Base-by-base conservation (phyloP, 2,888 invertebrate genomes). In the Chamaedrilus cognettii region DNA sequence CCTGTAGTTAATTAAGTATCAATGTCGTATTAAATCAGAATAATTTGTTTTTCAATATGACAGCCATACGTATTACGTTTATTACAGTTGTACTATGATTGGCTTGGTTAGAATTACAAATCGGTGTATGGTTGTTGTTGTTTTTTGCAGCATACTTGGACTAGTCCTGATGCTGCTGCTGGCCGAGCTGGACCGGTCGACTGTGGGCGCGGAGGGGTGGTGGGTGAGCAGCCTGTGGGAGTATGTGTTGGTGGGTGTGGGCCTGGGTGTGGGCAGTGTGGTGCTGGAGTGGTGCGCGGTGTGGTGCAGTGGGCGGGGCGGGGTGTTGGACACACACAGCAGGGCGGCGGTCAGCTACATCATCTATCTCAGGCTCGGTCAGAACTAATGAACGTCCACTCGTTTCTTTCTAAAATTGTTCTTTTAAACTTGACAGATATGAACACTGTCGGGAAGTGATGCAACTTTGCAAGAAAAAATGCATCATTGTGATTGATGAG, bases 331-430 rank as follows among this genome's bases (percentile, higher is more conserved):
- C 19, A 50, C 49, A 11, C 30, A 58, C 26, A 23, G 49, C 23
- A 52, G 67, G 31, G 35, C 58, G 11, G 30, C 32, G 28, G 55
- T 67, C n/a, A 34, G 34, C 33, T 62, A 32, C 26, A 49, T 67
- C n/a, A 55, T 67, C n/a, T 67, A 67, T 32, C 23, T 67, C 34
- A 49, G 64, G 34, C 51, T 67, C 23, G 67, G 67, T 67, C 5
- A 1, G 63, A n/a, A n/a, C n/a, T 66, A n/a, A n/a, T n/a, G n/a
- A n/a, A n/a, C n/a, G n/a, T n/a, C n/a, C n/a, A n/a, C n/a, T n/a
- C n/a, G n/a, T n/a, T n/a, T n/a, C n/a, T n/a, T n/a, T n/a, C n/a
- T n/a, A n/a, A n/a, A n/a, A n/a, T n/a, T n/a, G n/a, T n/a, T n/a
- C n/a, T n/a, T n/a, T n/a, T n/a, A n/a, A n/a, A n/a, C n/a, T n/a